Percentiles rank a stretch among this genome's conserved stretches.
phyloP scores from a whole-genome alignment of 2,113 vertebrate species.

The Platycercus adscitus region DNA sequence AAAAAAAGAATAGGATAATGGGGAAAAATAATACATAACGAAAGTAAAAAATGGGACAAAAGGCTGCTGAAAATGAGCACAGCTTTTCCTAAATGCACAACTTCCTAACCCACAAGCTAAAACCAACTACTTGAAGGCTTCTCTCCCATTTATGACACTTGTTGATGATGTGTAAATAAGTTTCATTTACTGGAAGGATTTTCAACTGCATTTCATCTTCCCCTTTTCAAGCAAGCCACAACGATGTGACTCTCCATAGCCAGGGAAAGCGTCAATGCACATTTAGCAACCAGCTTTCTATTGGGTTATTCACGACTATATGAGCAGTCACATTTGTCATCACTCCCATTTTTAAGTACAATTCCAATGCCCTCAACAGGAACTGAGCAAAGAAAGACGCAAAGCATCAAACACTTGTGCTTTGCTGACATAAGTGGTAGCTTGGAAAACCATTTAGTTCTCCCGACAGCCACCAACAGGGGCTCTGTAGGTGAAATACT shows the following conservation, averaged over 20 bases:
- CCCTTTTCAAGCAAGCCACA: background rate
- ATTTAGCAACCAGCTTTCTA: background rate
- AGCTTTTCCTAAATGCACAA: accelerated
- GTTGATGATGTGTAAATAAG: background rate
- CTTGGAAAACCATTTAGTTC: background rate
- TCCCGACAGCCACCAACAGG: background rate
- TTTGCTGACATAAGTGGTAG: background rate
- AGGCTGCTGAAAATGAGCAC: background rate
- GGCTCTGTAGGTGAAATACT: background rate
- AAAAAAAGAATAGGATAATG: background rate
- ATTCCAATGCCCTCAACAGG: background rate
- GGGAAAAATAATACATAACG: background rate
- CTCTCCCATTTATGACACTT: background rate
- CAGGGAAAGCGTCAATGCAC: background rate
- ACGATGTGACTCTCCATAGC: background rate
- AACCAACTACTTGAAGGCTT: background rate
- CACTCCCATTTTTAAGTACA: background rate
- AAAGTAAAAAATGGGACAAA: background rate
- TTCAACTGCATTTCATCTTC: background rate
- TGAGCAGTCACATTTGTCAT: background rate
- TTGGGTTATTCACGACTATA: background rate
- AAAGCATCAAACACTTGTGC: background rate
- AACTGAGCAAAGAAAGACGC: background rate
- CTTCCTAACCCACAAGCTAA: background rate
- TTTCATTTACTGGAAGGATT: background rate